Evolutionary conservation across 2,888 invertebrate species (phyloP).

Genomic region (Pterobdella sp.): DNA sequence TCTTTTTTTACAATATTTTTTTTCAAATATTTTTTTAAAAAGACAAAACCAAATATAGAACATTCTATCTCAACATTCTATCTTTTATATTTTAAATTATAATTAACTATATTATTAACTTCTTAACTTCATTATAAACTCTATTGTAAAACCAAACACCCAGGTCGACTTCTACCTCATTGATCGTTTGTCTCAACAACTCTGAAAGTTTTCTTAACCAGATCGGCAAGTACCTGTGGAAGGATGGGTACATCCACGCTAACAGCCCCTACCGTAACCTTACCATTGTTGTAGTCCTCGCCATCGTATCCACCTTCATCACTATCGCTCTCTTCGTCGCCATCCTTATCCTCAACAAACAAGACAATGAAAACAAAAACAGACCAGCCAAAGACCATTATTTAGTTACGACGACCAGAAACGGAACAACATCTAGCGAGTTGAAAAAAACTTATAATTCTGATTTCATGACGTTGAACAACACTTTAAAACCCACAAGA

Average conservation of each 20-base stretch:
- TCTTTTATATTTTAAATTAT: too few relatives aligned
- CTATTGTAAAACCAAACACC: neutral
- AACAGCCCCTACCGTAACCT: constrained; percentile 30
- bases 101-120: too few relatives aligned
- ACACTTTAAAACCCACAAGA: neutral
- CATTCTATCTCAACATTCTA: too few relatives aligned
- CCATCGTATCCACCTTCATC: constrained; percentile 33
- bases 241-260: neutral
- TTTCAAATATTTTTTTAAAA: too few relatives aligned
- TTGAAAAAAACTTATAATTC: neutral
- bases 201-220: neutral
- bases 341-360: constrained; percentile 32
- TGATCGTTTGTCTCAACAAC: constrained; percentile 19
- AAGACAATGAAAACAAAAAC: constrained; percentile 9
- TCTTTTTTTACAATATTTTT: too few relatives aligned
- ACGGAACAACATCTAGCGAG: neutral
- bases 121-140: neutral
- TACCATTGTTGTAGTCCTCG: constrained; percentile 36
- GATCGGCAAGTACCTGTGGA: neutral
- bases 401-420: neutral
- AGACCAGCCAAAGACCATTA: neutral
- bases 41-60: too few relatives aligned
- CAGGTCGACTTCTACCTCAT: neutral
- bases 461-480: neutral
- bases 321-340: constrained; percentile 35